phyloP scores from a whole-genome alignment of 2,888 invertebrate genomes.

The Bimastos eiseni region DNA sequence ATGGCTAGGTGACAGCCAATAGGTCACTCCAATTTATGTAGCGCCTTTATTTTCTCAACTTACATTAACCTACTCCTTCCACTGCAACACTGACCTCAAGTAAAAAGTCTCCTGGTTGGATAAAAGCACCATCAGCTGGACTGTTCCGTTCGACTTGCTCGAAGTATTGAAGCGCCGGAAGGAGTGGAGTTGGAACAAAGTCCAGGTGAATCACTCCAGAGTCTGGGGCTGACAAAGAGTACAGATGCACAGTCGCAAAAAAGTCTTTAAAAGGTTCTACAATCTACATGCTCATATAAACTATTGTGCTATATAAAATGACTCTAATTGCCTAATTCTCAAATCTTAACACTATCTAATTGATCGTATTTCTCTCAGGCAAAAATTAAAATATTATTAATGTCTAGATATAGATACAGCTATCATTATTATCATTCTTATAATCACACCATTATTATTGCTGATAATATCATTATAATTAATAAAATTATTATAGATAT shows the following conservation, averaged over 20 bases:
- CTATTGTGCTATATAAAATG: background rate
- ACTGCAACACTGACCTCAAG: conserved; percentile 70
- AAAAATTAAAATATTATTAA: background rate
- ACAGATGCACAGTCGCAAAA: background rate
- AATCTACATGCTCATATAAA: background rate
- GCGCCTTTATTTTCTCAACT: background rate
- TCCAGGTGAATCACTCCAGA: conserved; percentile 25
- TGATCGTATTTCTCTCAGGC: background rate
- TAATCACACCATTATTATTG: background rate
- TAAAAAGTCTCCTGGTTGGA: conserved; percentile 89
- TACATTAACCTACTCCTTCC: background rate
- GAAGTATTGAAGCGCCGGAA: conserved; percentile 86
- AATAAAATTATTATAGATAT: background rate
- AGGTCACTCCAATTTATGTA: background rate
- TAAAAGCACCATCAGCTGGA: conserved; percentile 91
- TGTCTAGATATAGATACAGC: background rate
- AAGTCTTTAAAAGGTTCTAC: background rate
- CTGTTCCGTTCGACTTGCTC: conserved; percentile 98
- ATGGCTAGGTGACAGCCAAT: background rate
- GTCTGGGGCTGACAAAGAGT: background rate
- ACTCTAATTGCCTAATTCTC: background rate
- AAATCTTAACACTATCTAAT: background rate
- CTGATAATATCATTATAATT: background rate
- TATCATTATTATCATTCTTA: background rate
- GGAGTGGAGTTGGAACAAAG: conserved; percentile 85